Conservation (phyloP, 1,140 invertebrate species). For the Tenebrio molitor region DNA sequence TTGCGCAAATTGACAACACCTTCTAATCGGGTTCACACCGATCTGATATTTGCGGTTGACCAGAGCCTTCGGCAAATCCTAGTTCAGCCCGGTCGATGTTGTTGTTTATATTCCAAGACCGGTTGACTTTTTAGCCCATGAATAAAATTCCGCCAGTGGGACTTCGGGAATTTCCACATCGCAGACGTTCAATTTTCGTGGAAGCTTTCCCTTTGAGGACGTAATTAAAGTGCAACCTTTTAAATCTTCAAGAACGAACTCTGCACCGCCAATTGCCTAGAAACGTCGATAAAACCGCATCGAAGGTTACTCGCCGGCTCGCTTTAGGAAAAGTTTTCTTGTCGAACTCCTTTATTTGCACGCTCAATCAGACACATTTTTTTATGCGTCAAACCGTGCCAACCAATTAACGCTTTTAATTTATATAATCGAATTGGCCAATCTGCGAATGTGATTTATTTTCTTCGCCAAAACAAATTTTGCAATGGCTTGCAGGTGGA, state of each 20-base stretch:
- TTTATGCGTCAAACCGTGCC: not conserved
- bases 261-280: not conserved
- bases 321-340: not conserved
- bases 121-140: too few relatives aligned
- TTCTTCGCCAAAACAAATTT: too few relatives aligned
- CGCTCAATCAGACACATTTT: not conserved
- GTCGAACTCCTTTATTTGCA: not conserved
- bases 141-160: too few relatives aligned
- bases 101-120: not conserved
- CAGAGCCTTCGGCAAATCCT: not conserved
- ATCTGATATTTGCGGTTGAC: not conserved
- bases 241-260: constrained; percentile 6
- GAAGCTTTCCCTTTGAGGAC: too few relatives aligned
- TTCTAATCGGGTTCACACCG: not conserved
- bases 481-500: constrained; percentile 71
- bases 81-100: not conserved
- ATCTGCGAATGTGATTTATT: not conserved
- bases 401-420: not conserved
- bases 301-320: constrained; percentile 6
- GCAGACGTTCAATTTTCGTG: too few relatives aligned
- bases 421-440: not conserved
- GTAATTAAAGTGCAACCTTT: not conserved
- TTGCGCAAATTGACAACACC: not conserved
- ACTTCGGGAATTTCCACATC: too few relatives aligned
- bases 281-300: constrained; percentile 14